Percentiles rank a stretch among this genome's conserved stretches.
Conservation (phyloP, 2,888 invertebrate genomes). For the Caenorhabditis sp. region DNA sequence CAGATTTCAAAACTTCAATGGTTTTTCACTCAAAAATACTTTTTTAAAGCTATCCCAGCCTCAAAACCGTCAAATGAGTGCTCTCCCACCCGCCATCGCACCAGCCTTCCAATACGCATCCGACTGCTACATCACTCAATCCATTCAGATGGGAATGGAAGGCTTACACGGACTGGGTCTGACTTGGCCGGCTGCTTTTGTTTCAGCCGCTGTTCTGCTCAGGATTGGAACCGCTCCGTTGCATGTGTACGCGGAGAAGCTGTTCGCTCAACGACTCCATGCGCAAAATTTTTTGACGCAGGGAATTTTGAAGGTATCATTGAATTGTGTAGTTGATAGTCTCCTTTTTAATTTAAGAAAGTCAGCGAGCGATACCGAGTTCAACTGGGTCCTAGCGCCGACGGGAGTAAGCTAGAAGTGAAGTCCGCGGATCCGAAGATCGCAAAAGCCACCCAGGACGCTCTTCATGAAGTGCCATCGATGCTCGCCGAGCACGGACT, state of each 20-base stretch:
- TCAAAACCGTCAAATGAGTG: slow-evolving; percentile 47
- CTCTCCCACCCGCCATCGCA: slow-evolving; percentile 67
- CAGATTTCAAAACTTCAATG: no score
- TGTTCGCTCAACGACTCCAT: slow-evolving; percentile 79
- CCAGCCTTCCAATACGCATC: slow-evolving; percentile 77
- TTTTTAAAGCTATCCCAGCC: neutral
- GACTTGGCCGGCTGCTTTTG: slow-evolving; percentile 76
- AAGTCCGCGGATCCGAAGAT: slow-evolving; percentile 62
- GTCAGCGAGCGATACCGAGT: slow-evolving; percentile 74
- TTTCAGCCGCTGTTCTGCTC: slow-evolving; percentile 74
- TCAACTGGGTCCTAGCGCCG: slow-evolving; percentile 70
- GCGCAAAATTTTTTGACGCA: slow-evolving; percentile 77
- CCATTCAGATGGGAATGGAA: slow-evolving; percentile 78
- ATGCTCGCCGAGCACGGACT: slow-evolving; percentile 74
- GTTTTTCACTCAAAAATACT: neutral
- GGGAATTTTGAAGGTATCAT: slow-evolving; percentile 72
- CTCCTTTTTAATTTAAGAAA: no score
- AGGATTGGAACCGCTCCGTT: slow-evolving; percentile 76
- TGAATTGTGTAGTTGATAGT: neutral
- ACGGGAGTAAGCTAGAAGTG: slow-evolving; percentile 70
- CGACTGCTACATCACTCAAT: slow-evolving; percentile 78
- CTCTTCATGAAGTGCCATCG: slow-evolving; percentile 66
- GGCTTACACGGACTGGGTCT: slow-evolving; percentile 75
- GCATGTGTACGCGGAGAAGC: slow-evolving; percentile 79
- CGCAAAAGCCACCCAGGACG: slow-evolving; percentile 45